These are phyloP conservation scores for Diplazon laetatorius DNA, from an alignment of 2,888 invertebrate genomes.

Conservation along the genomic window DNA sequence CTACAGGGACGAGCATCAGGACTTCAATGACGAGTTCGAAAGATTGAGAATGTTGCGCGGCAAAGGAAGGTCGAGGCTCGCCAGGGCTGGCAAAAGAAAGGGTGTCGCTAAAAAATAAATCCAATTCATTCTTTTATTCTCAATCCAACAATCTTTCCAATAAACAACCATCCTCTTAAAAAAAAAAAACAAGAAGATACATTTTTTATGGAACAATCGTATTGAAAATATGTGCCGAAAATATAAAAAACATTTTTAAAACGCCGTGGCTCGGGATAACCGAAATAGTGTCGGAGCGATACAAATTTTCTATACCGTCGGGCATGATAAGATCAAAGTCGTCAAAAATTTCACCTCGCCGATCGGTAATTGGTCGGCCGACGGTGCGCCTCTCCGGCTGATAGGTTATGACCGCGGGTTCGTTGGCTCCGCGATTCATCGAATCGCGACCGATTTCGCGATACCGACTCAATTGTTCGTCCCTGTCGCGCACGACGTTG, in stretches of 20 bases:
- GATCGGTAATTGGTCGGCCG: neutral
- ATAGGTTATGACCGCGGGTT: slow-evolving; percentile 29
- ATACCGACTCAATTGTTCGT: slow-evolving; percentile 63
- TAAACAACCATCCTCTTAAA: neutral
- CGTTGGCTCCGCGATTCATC: slow-evolving; percentile 8
- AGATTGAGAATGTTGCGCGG: slow-evolving; percentile 90
- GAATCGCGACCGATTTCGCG: slow-evolving; percentile 65
- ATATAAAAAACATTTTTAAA: slow-evolving; percentile 1
- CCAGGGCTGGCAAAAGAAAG: too few relatives aligned
- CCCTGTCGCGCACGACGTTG: slow-evolving; percentile 60
- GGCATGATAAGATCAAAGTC: slow-evolving; percentile 66
- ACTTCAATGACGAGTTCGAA: slow-evolving; percentile 94
- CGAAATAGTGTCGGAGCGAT: slow-evolving; percentile 28
- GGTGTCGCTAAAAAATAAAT: too few relatives aligned
- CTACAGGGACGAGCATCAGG: slow-evolving; percentile 94
- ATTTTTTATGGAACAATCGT: slow-evolving; percentile 33
- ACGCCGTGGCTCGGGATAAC: too few relatives aligned
- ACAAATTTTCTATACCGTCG: slow-evolving; percentile 63
- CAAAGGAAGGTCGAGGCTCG: slow-evolving; percentile 82
- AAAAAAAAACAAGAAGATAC: slow-evolving; percentile 5
- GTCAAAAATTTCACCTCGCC: slow-evolving; percentile 56
- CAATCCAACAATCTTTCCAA: neutral
- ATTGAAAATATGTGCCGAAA: neutral
- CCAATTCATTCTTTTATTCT: too few relatives aligned
- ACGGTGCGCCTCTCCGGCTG: slow-evolving; percentile 31